Evolutionary conservation across 2,888 invertebrate genomes (phyloP).

Genomic region (Drosophila ezoana): DNA sequence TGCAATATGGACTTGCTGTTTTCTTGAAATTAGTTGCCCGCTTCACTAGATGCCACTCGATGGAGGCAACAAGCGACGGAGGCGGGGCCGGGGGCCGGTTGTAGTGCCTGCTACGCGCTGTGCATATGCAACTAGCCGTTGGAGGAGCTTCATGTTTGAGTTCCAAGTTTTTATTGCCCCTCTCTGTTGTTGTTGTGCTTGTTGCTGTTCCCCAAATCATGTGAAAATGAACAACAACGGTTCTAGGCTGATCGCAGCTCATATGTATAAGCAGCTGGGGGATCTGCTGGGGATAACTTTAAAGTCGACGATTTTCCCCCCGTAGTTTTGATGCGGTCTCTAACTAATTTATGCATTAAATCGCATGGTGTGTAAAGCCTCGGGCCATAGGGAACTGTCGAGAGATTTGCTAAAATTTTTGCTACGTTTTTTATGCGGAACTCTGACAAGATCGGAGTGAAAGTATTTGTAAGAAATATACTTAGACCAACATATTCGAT

Average conservation of each 20-base stretch:
- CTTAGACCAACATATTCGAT: not conserved
- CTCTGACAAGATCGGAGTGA: slow-evolving; percentile 1
- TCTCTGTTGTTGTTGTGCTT: slow-evolving; percentile 7
- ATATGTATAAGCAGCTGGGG: slow-evolving; percentile 6
- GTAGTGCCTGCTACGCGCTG: slow-evolving; percentile 30
- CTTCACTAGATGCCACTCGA: slow-evolving; percentile 1
- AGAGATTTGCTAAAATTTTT: slow-evolving; percentile 16
- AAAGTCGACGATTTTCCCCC: slow-evolving; percentile 27
- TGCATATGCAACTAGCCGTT: slow-evolving; percentile 50
- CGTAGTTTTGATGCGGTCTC: slow-evolving; percentile 42
- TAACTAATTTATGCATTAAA: slow-evolving; percentile 54
- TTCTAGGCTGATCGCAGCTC: slow-evolving; percentile 26
- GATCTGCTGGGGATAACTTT: slow-evolving; percentile 9
- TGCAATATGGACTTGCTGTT: slow-evolving; percentile 58
- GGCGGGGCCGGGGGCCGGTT: not conserved
- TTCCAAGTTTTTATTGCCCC: slow-evolving; percentile 47
- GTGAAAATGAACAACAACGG: slow-evolving; percentile 65
- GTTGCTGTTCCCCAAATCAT: slow-evolving; percentile 52
- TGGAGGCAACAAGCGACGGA: not conserved
- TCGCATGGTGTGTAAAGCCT: slow-evolving; percentile 23
- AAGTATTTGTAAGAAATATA: not conserved
- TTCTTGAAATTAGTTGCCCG: slow-evolving; percentile 58
- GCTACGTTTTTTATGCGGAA: not conserved
- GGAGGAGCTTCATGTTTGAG: slow-evolving; percentile 29
- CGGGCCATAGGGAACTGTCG: slow-evolving; percentile 21